Percentiles rank a stretch among this genome's conserved stretches.
Evolutionary conservation across 2,113 vertebrate genomes (phyloP).

Genomic region (Camelus dromedarius): DNA sequence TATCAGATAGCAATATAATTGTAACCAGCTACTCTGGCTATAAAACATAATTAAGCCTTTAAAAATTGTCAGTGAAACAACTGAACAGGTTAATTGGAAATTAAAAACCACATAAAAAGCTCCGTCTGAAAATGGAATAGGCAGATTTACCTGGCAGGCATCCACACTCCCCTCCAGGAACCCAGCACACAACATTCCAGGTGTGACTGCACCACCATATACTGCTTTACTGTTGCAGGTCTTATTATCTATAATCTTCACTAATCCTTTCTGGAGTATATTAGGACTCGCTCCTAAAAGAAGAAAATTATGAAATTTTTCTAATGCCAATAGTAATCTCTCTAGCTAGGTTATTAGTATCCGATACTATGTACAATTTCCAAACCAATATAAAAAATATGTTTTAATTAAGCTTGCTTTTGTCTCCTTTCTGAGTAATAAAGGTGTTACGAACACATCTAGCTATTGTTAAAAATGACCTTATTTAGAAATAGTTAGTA

Average conservation of each 20-base stretch:
- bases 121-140: not conserved
- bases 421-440: not conserved
- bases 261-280: constrained; percentile 92
- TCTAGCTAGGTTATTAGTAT: constrained; percentile 11
- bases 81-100: not conserved
- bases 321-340: constrained; percentile 42
- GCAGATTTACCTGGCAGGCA: constrained; percentile 93
- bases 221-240: constrained; percentile 89
- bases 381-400: constrained; percentile 15
- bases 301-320: constrained; percentile 51
- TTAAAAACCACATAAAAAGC: not conserved
- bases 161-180: constrained; percentile 91
- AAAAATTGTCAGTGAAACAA: constrained; percentile 21
- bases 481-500: not conserved
- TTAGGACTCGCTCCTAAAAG: constrained; percentile 85
- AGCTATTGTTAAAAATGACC: not conserved
- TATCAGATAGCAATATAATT: not conserved
- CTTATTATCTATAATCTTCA: constrained; percentile 94
- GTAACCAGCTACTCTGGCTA: not conserved
- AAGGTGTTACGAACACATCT: not conserved
- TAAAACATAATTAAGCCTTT: not conserved
- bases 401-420: not conserved
- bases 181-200: constrained; percentile 94
- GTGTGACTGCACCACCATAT: constrained; percentile 87
- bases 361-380: not conserved